Evolutionary conservation across 2,113 vertebrate species (phyloP), one percentile per base, ranked within the genome.

Genomic region (Peromyscus leucopus): DNA sequence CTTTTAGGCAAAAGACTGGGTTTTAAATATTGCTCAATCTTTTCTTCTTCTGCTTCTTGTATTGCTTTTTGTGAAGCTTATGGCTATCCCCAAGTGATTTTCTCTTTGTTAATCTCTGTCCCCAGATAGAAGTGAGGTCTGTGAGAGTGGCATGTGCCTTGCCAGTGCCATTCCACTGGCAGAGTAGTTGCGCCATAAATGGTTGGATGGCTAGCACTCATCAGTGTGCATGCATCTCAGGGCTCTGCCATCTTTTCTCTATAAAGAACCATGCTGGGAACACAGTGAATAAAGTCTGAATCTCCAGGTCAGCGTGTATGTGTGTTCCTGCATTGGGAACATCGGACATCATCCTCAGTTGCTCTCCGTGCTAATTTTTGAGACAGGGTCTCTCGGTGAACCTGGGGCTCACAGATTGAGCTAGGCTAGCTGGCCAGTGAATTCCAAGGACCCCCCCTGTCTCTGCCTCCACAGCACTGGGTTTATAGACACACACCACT

Each of bases 261-360:
- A 8, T 1, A 2, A 28, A 55, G 57, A 26, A 21, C 12, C 1
- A 4, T 7, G 12, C 51, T 5, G 3, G 9, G n/a, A n/a, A 36
- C 10, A 42, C 31, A 0, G 5, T 2, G 9, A 65, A 65, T 3
- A 5, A 7, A 69, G 22, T 69, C 33, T 69, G 22, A 26, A 55
- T 39, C 48, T 88, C 48, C 26, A 55, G 33, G 19, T 22, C 31
- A 51, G 48, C 17, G 5, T 39, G 10, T 72, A 5, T 71, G 85
- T 24, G 33, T 72, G 65, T 26, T 36, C 19, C 31, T 71, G 19
- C 21, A 55, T 39, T 11, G n/a, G 48, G 24, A n/a, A 42, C 16
- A 7, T 3, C 6, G 15, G n/a, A 39, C 24, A 28, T 72, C 15
- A 2, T 39, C 26, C 22, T 89, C n/a, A 19, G 15, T 89, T 57